Evolutionary conservation across 2,113 vertebrate genomes (phyloP).

Genomic region (Campylomormyrus tamandua): DNA sequence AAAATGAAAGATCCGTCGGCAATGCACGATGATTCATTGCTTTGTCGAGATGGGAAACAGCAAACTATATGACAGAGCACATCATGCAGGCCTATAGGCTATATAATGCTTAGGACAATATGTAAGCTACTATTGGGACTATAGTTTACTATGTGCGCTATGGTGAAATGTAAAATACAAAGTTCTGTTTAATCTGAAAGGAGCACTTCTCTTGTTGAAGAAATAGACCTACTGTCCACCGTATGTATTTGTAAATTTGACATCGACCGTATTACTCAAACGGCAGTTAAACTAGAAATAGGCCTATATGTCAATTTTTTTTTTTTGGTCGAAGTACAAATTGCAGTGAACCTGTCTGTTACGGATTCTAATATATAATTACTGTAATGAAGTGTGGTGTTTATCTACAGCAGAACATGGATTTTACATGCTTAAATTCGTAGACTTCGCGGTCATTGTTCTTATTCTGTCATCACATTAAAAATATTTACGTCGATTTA

Average conservation of each 20-base stretch:
- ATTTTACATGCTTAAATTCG: background rate
- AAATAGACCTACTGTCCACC: too few relatives aligned
- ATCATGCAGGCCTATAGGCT: background rate
- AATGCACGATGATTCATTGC: background rate
- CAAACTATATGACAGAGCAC: background rate
- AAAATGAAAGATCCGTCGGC: background rate
- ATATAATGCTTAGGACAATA: background rate
- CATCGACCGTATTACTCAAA: too few relatives aligned
- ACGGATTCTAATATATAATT: background rate
- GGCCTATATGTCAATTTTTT: background rate
- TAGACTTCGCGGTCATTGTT: background rate
- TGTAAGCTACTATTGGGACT: background rate
- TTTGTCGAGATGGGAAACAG: background rate
- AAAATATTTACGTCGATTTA: background rate
- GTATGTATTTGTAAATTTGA: too few relatives aligned
- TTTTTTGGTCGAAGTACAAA: background rate
- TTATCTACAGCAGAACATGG: background rate
- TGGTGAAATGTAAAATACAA: too few relatives aligned
- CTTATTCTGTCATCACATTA: background rate
- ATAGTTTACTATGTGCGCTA: too few relatives aligned
- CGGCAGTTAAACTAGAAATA: background rate
- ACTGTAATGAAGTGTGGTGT: background rate
- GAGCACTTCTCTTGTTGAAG: too few relatives aligned
- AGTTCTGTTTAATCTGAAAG: too few relatives aligned
- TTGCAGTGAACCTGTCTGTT: background rate